A percentile compares a stretch with the other conserved stretches of the same genome.
Evolutionary conservation across 2,113 vertebrate genomes (phyloP).

Genomic region (Thoracochromis brauschi): DNA sequence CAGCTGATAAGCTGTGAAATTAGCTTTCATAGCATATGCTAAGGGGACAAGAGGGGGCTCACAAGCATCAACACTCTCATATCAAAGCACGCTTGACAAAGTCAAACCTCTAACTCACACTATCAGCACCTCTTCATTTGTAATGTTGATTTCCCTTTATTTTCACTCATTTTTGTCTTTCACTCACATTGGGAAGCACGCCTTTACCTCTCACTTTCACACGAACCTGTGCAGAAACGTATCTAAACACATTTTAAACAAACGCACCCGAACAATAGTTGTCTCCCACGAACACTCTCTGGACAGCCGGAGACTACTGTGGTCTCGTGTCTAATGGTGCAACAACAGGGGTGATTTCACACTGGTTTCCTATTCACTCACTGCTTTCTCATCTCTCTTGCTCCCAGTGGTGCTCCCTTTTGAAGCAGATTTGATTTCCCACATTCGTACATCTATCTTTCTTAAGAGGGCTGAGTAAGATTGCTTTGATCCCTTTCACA

Average conservation of each 20-base stretch:
- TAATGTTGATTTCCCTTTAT: background rate
- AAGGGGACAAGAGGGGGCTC: slow-evolving; percentile 1
- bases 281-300: background rate
- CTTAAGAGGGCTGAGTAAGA: slow-evolving; percentile 47
- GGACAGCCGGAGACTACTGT: slow-evolving; percentile 17
- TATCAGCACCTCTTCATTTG: background rate
- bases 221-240: background rate
- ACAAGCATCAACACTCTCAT: slow-evolving; percentile 12
- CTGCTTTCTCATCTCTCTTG: slow-evolving; percentile 23
- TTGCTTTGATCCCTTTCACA: slow-evolving; percentile 52
- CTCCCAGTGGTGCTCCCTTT: slow-evolving; percentile 46
- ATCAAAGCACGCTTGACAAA: slow-evolving; percentile 30
- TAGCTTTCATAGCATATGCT: slow-evolving; percentile 34
- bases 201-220: background rate
- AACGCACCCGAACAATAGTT: background rate
- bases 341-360: slow-evolving; percentile 42
- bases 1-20: slow-evolving; percentile 43
- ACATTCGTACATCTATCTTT: slow-evolving; percentile 45
- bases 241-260: background rate
- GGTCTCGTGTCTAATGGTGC: slow-evolving; percentile 6
- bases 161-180: background rate
- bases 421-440: slow-evolving; percentile 51
- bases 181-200: background rate
- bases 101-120: background rate
- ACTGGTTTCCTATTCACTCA: slow-evolving; percentile 30